These are phyloP conservation scores for Mandrillus leucophaeus DNA, from an alignment of 2,113 vertebrate genomes.

Conservation along the genomic window DNA sequence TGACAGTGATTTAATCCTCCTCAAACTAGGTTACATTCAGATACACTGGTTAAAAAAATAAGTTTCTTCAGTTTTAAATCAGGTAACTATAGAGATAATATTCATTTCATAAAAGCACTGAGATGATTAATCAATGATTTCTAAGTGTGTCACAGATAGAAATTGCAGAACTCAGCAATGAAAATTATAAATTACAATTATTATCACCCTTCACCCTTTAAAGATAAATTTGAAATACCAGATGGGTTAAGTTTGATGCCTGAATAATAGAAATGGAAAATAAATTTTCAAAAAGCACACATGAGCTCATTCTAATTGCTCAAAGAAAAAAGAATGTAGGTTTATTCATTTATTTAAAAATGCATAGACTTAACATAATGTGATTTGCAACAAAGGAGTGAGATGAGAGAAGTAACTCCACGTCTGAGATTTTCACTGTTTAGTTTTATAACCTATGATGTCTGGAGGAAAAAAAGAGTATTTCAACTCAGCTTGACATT, in stretches of 20 bases:
- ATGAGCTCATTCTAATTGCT: background rate
- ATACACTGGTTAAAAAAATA: background rate
- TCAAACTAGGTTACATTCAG: background rate
- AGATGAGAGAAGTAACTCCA: background rate
- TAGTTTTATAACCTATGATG: background rate
- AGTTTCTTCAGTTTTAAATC: conserved; percentile 48
- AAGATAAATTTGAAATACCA: conserved; percentile 39
- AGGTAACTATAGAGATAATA: conserved; percentile 51
- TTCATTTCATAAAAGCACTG: conserved; percentile 30
- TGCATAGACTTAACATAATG: background rate
- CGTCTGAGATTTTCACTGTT: background rate
- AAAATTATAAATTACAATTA: conserved; percentile 60
- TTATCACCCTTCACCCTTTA: conserved; percentile 17
- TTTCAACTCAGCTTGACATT: background rate
- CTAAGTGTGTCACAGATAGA: conserved; percentile 22
- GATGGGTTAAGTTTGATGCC: background rate
- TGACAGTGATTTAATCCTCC: background rate
- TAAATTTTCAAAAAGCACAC: conserved; percentile 11
- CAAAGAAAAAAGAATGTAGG: background rate
- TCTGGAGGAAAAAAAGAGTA: background rate
- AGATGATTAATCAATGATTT: conserved; percentile 42
- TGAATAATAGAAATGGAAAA: conserved; percentile 44
- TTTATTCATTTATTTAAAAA: conserved; percentile 19
- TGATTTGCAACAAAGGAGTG: background rate
- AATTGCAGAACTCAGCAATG: background rate